Conservation (phyloP, 2,113 vertebrate genomes). For the Hippocampus zosterae region DNA sequence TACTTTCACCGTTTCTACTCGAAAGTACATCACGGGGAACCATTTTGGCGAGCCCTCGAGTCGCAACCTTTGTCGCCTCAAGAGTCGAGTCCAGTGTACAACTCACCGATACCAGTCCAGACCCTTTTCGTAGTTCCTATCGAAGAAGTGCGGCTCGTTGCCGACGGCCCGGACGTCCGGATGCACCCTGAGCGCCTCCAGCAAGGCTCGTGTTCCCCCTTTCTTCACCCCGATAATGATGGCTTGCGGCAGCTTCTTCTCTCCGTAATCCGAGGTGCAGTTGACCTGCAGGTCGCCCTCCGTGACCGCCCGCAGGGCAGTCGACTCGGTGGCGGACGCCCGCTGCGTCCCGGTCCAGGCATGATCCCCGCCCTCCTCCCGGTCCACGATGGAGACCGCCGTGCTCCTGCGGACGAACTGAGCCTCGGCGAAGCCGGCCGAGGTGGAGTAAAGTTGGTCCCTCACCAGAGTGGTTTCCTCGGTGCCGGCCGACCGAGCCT, state of each 20-base stretch:
- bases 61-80: neutral
- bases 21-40: neutral
- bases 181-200: conserved; percentile 91
- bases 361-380: conserved; percentile 60
- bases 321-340: conserved; percentile 61
- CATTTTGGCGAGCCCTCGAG: neutral
- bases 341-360: conserved; percentile 74
- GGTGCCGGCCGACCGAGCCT: conserved; percentile 65
- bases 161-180: conserved; percentile 95
- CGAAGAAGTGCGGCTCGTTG: conserved; percentile 96
- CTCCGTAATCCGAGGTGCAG: conserved; percentile 90
- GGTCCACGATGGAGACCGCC: conserved; percentile 36
- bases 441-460: conserved; percentile 76
- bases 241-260: conserved; percentile 91
- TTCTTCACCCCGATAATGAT: conserved; percentile 98
- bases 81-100: neutral
- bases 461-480: conserved; percentile 77
- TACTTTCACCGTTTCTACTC: neutral
- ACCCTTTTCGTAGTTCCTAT: conserved; percentile 94
- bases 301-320: conserved; percentile 76
- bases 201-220: conserved; percentile 89
- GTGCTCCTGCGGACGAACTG: conserved; percentile 41
- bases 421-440: conserved; percentile 54
- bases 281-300: conserved; percentile 78
- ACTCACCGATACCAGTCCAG: conserved; percentile 98